phyloP scores from a whole-genome alignment of 2,888 invertebrate genomes.

The Cacoxenus indagator region DNA sequence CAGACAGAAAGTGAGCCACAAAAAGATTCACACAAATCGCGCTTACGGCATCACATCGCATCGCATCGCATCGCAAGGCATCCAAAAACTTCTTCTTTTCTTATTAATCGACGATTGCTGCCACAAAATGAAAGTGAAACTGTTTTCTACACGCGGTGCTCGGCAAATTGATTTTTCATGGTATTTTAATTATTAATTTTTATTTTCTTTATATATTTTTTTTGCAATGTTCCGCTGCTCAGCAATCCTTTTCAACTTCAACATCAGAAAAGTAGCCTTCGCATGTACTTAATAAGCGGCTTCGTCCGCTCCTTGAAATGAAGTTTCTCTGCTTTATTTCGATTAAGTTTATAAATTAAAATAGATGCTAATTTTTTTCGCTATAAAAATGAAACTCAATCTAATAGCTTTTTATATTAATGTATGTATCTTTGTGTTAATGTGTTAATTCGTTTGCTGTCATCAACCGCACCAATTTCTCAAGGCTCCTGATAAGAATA shows the following conservation, averaged over 20 bases:
- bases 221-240: neutral
- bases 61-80: neutral
- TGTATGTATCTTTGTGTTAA: no score
- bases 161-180: slow-evolving; percentile 22
- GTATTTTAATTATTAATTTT: neutral
- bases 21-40: neutral
- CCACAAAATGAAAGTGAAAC: slow-evolving; percentile 27
- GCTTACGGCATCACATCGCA: neutral
- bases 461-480: no score
- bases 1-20: neutral
- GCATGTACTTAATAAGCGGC: neutral
- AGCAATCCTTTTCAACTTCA: neutral
- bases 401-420: no score
- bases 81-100: slow-evolving; percentile 9
- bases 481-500: no score
- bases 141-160: slow-evolving; percentile 17
- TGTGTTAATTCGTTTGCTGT: no score
- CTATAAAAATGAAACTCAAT: no score
- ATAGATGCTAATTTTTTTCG: no score
- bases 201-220: neutral
- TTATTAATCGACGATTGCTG: neutral
- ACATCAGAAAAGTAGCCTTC: neutral
- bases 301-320: neutral
- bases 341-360: no score
- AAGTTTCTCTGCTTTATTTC: neutral